phyloP scores from a whole-genome alignment of 1,140 invertebrate species.

The Bombus turneri region DNA sequence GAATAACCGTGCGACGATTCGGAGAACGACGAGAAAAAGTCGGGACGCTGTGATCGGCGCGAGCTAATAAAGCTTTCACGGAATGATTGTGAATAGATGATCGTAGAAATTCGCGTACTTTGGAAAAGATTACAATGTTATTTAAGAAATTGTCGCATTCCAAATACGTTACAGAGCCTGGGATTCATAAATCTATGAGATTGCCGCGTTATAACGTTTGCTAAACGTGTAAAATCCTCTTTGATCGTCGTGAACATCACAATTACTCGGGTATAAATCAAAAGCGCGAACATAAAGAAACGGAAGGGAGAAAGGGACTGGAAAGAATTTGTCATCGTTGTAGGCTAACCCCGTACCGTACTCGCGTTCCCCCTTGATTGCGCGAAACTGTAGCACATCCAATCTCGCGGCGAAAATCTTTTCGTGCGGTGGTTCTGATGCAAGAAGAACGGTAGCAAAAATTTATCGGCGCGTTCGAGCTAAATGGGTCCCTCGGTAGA shows the following conservation, averaged over 20 bases:
- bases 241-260: background rate
- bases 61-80: background rate
- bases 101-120: background rate
- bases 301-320: background rate
- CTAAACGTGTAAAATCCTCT: background rate
- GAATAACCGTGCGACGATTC: background rate
- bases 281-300: background rate
- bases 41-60: background rate
- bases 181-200: background rate
- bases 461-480: conserved; percentile 35
- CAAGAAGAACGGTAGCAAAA: background rate
- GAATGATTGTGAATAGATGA: background rate
- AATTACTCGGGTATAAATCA: background rate
- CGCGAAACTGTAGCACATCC: background rate
- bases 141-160: background rate
- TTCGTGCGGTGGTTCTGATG: background rate
- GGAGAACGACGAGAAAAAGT: background rate
- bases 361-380: background rate
- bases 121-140: background rate
- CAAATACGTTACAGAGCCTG: background rate
- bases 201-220: background rate
- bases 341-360: background rate
- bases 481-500: conserved; percentile 18
- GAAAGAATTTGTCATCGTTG: background rate
- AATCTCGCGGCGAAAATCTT: conserved; percentile 4